Evolutionary conservation across 2,888 invertebrate genomes (phyloP), one percentile per base, ranked within the genome.

Genomic region (Protodeltote pygarga): DNA sequence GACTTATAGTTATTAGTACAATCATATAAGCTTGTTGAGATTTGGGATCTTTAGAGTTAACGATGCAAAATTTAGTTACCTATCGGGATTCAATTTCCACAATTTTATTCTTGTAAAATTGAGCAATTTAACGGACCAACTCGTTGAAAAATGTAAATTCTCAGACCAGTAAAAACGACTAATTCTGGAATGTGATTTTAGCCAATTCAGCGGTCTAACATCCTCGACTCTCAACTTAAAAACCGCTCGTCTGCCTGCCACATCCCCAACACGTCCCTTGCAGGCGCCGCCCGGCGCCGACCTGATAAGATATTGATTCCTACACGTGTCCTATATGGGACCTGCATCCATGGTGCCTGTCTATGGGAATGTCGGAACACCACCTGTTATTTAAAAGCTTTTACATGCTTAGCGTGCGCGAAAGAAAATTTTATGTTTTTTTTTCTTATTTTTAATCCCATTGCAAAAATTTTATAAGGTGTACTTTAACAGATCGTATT

Each of bases 231-330:
- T 27, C 3, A 3, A 31, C 40, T 27, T 3, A 3, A 31, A 45
- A 54, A 32, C 38, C 80, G 85, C 79, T 35, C 45, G 81, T 80
- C 58, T 83, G 47, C 53, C 1, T 10, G 8, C 28, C 42, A 29
- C 77, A 78, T 72, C 81, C 82, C 79, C 65, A 59, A 57, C 57
- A 60, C 52, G 60, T 73, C 65, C 63, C 58, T 49, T 65, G 50
- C 74, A 77, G 78, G 81, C 89, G 89, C 89, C 85, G n/a, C n/a
- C n/a, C n/a, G 87, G 87, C 88, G 89, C 87, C 87, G 79, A 65
- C 53, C 60, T 70, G 81, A 85, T 85, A 81, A 80, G 78, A 79
- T 79, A 85, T 84, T 76, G 83, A 83, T 82, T 78, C 81, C 73
- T 84, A 85, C 89, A 89, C 87, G 89, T 89, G 89, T 86, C 83